Evolutionary conservation across 2,888 invertebrate genomes (phyloP).

Genomic region (Archaeoteleia sp.): DNA sequence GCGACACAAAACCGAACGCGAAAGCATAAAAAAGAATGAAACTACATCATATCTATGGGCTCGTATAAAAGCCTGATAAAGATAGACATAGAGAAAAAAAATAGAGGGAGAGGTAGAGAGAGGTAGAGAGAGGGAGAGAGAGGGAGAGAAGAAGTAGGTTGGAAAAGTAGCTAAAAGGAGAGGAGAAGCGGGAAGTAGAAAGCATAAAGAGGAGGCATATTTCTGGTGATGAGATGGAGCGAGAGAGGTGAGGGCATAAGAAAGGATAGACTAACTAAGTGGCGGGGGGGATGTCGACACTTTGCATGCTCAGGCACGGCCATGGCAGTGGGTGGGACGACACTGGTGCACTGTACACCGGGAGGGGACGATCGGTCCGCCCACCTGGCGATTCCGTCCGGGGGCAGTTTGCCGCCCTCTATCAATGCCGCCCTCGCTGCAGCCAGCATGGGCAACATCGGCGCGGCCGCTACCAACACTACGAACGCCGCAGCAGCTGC

Average conservation of each 20-base stretch:
- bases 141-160: constrained; percentile 30
- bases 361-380: constrained; percentile 78
- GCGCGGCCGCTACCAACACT: constrained; percentile 75
- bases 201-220: constrained; percentile 41
- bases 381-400: constrained; percentile 76
- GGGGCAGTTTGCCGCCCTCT: constrained; percentile 68
- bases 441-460: constrained; percentile 63
- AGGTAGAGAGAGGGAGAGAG: constrained; percentile 12
- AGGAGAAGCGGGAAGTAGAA: constrained; percentile 39
- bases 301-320: constrained; percentile 81
- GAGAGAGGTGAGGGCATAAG: constrained; percentile 1
- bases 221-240: constrained; percentile 22
- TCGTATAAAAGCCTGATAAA: constrained; percentile 20
- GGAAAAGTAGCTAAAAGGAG: constrained; percentile 47
- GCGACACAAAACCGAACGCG: no score
- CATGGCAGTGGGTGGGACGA: constrained; percentile 80
- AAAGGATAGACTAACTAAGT: constrained; percentile 3
- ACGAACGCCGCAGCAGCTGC: constrained; percentile 73
- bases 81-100: constrained; percentile 12
- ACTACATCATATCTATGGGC: no score
- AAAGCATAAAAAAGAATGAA: no score
- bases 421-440: constrained; percentile 76
- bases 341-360: constrained; percentile 81
- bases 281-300: constrained; percentile 33
- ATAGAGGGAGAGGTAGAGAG: constrained; percentile 19